Conservation (phyloP, 2,113 vertebrate species). For the Melanerpes formicivorus region DNA sequence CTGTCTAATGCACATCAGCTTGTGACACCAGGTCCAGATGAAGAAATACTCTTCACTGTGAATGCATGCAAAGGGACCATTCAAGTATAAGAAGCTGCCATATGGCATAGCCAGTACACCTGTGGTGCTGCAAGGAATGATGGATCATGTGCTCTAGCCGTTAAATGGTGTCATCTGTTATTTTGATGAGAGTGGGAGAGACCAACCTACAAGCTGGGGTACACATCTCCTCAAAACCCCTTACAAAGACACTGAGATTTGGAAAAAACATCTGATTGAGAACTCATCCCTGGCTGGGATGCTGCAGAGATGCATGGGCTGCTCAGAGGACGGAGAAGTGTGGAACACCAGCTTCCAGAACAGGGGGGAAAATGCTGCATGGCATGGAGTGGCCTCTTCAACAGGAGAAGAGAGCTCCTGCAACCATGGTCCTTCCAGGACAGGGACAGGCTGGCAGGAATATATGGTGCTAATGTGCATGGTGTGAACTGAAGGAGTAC, state of each 20-base stretch:
- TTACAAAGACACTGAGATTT: not conserved
- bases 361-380: not conserved
- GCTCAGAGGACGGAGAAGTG: not conserved
- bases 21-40: not conserved
- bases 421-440: fast-evolving
- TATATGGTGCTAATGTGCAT: not conserved
- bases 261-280: not conserved
- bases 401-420: not conserved
- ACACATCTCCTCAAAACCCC: not conserved
- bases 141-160: constrained; percentile 49
- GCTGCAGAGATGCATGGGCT: not conserved
- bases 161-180: constrained; percentile 61
- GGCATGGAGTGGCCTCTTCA: fast-evolving
- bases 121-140: constrained; percentile 52
- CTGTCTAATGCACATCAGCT: constrained; percentile 22
- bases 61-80: constrained; percentile 18
- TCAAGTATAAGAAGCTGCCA: constrained; percentile 33
- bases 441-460: fast-evolving
- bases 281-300: not conserved
- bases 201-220: not conserved
- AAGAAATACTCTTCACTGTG: constrained; percentile 23
- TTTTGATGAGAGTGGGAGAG: constrained; percentile 1
- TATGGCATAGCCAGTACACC: constrained; percentile 36
- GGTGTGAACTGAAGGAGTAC: fast-evolving
- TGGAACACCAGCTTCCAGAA: not conserved